A percentile compares a stretch with the other conserved stretches of the same genome.
Evolutionary conservation across 2,113 vertebrate species (phyloP).

Genomic region (Dicerorhinus sumatrensis): DNA sequence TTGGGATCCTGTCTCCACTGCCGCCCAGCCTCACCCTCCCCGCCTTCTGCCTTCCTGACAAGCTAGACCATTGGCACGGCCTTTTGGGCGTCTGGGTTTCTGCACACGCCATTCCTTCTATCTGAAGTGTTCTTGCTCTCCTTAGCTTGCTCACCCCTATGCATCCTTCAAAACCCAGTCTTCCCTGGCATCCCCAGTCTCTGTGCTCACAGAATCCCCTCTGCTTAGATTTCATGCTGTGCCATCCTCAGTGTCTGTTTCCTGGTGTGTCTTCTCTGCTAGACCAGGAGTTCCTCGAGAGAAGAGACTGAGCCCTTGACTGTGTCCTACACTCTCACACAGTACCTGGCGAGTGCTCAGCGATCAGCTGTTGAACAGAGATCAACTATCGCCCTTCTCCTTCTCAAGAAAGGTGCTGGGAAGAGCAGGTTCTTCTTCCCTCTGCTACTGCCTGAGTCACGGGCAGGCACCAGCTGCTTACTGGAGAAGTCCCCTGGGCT

Average conservation of each 20-base stretch:
- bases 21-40: not conserved
- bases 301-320: not conserved
- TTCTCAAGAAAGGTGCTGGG: not conserved
- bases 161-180: not conserved
- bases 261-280: not conserved
- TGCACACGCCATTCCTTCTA: not conserved
- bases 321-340: not conserved
- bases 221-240: accelerated
- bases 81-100: not conserved
- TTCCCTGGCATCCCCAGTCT: not conserved
- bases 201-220: not conserved
- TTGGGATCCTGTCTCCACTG: accelerated
- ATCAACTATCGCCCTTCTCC: not conserved
- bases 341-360: not conserved
- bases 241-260: not conserved
- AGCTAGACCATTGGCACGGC: accelerated
- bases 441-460: not conserved
- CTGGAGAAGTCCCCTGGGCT: not conserved
- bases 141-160: not conserved
- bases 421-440: not conserved
- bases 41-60: not conserved
- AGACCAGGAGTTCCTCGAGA: not conserved
- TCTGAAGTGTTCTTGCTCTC: not conserved
- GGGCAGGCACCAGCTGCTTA: not conserved
- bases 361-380: not conserved